These are phyloP conservation scores for Balaenoptera acutorostrata DNA, from an alignment of 2,113 vertebrate genomes.

Conservation along the genomic window DNA sequence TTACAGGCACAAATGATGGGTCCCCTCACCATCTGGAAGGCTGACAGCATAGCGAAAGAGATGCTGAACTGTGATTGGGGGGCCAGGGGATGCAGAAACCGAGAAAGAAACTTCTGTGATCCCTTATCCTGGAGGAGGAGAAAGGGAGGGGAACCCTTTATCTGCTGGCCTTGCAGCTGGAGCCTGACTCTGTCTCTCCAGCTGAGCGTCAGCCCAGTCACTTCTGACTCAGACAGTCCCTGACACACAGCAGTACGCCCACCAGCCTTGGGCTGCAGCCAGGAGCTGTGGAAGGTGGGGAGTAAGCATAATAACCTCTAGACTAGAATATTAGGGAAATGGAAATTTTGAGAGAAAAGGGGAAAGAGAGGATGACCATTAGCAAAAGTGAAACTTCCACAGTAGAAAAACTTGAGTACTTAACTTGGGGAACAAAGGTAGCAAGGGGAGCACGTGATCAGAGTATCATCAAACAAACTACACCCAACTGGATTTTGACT, in stretches of 20 bases:
- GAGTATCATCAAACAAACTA: neutral
- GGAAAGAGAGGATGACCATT: neutral
- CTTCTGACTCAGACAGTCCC: conserved; percentile 57
- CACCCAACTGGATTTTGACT: neutral
- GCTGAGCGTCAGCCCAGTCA: neutral
- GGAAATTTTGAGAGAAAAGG: conserved; percentile 50
- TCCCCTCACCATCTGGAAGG: neutral
- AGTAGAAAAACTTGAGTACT: neutral
- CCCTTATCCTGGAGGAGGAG: neutral
- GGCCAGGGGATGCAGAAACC: neutral
- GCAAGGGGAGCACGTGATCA: neutral
- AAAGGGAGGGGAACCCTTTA: neutral
- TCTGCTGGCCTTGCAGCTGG: neutral
- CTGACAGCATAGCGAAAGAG: neutral
- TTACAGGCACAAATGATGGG: neutral
- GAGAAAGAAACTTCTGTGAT: neutral
- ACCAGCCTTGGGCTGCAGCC: neutral
- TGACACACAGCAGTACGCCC: conserved; percentile 12
- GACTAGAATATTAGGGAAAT: conserved; percentile 11
- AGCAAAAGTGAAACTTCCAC: conserved; percentile 44
- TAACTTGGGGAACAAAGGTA: neutral
- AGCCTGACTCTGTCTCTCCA: neutral
- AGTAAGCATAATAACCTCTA: neutral
- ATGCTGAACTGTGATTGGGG: neutral
- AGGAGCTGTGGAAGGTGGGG: neutral